Evolutionary conservation across 2,113 vertebrate species (phyloP), one percentile per base, ranked within the genome.

Genomic region (Chaenogobius annularis): DNA sequence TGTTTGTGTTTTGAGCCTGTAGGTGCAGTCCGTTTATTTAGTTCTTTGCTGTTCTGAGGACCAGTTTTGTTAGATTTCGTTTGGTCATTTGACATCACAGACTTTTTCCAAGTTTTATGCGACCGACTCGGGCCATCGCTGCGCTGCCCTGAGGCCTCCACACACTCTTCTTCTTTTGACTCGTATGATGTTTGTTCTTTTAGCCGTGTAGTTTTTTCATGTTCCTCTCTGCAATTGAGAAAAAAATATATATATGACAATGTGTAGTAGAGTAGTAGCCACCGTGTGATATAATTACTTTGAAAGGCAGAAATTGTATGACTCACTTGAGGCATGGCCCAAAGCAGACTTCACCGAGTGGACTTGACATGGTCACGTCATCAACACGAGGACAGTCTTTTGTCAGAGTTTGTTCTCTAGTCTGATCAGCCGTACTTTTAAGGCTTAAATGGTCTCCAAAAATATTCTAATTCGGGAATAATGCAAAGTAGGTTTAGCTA

Each of bases 311-410:
- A 9, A 22, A 46, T 7, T 40, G 3, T 43, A 10, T 63, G 17
- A 70, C 87, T 86, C 82, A 98, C 97, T 93, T 93, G 61, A 95
- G 92, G 44, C 93, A 93, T 70, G 88, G 88, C 6, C 90, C 80
- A 48, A 90, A 89, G 15, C 15, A 17, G 85, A 84, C 64, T 91
- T 94, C 94, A 37, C 66, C 71, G 68, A 93, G 77, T 66, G 94
- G 85, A 35, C 90, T 90, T 56, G 78, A 64, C 17, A 92, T 80
- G 54, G 79, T 74, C 52, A 35, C 70, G 19, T 37, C 12, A 19
- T 5, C 14, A 70, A 74, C 61, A 44, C 13, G 44, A 0, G 54
- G 56, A 40, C 79, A 58, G 10, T 75, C 74, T 73, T 11, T 69
- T 68, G 50, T 19, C 26, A 69, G 79, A 87, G 68, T 40, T 62